Percentiles rank a stretch among this genome's conserved stretches.
Evolutionary conservation across 2,113 vertebrate species (phyloP).

Genomic region (Condylura cristata): DNA sequence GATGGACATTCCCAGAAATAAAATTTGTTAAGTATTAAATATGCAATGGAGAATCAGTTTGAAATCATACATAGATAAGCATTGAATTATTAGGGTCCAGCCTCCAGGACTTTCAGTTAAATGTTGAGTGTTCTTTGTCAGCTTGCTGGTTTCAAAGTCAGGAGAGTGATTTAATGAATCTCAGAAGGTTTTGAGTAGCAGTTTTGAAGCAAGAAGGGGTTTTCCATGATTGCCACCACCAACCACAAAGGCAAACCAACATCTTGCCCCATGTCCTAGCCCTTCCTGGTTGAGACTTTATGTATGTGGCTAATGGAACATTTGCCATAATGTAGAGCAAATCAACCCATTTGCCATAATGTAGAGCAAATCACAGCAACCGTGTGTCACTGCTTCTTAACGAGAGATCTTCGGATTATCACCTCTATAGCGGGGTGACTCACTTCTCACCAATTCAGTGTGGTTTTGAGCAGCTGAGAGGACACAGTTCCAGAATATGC

Average conservation of each 20-base stretch:
- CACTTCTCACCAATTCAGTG: not conserved
- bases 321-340: not conserved
- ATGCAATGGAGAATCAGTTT: not conserved
- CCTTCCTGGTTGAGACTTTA: not conserved
- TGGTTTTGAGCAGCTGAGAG: not conserved
- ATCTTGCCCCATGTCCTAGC: not conserved
- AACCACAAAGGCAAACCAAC: conserved; percentile 2
- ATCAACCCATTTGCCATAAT: not conserved
- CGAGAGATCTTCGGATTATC: not conserved
- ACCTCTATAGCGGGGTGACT: not conserved
- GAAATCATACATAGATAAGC: not conserved
- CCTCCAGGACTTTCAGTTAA: not conserved
- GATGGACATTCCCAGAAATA: not conserved
- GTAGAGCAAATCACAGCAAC: not conserved
- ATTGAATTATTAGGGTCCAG: not conserved
- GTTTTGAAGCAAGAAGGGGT: not conserved
- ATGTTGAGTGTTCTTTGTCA: not conserved
- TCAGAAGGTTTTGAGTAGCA: not conserved
- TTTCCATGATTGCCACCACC: conserved; percentile 15
- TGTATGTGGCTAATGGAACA: not conserved
- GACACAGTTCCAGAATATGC: not conserved
- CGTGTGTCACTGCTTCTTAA: not conserved
- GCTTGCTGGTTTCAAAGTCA: not conserved
- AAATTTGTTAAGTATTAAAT: not conserved
- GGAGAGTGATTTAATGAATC: not conserved